A percentile compares a stretch with the other conserved stretches of the same genome.
phyloP scores from a whole-genome alignment of 2,797 vertebrate species.

The Clangula hyemalis region DNA sequence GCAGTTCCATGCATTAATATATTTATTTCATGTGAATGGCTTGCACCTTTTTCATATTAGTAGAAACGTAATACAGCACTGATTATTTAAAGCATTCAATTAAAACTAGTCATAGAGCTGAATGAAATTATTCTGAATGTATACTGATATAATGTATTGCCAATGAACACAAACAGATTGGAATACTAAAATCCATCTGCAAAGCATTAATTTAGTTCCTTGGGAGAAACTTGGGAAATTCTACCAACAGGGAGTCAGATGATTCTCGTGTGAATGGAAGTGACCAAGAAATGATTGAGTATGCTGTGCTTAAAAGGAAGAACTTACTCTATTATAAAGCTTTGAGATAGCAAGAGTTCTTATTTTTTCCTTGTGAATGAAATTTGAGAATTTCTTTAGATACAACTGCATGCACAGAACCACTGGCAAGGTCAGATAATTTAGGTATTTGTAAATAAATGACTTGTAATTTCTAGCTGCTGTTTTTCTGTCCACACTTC shows the following conservation, averaged over 20 bases:
- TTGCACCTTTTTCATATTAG: not conserved
- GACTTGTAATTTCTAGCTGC: not conserved
- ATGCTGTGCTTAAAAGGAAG: not conserved
- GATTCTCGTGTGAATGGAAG: not conserved
- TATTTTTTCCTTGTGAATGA: not conserved
- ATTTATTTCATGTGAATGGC: not conserved
- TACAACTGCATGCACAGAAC: not conserved
- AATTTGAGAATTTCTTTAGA: not conserved
- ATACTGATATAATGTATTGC: not conserved
- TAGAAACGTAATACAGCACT: not conserved
- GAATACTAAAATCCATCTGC: slow-evolving; percentile 38
- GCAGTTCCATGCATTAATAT: not conserved
- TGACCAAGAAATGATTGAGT: slow-evolving; percentile 19
- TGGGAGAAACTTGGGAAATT: slow-evolving; percentile 8
- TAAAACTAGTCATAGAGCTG: not conserved
- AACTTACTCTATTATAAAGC: not conserved
- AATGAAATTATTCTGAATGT: slow-evolving; percentile 11
- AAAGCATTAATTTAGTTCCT: slow-evolving; percentile 25
- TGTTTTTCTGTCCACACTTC: not conserved
- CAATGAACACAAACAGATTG: slow-evolving; percentile 10
- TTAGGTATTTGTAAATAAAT: not conserved
- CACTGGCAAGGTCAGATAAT: not conserved
- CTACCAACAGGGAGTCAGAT: not conserved
- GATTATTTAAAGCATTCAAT: not conserved
- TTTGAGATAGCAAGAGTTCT: not conserved